phyloP scores from a whole-genome alignment of 2,113 vertebrate species.

The Lonchura striata region DNA sequence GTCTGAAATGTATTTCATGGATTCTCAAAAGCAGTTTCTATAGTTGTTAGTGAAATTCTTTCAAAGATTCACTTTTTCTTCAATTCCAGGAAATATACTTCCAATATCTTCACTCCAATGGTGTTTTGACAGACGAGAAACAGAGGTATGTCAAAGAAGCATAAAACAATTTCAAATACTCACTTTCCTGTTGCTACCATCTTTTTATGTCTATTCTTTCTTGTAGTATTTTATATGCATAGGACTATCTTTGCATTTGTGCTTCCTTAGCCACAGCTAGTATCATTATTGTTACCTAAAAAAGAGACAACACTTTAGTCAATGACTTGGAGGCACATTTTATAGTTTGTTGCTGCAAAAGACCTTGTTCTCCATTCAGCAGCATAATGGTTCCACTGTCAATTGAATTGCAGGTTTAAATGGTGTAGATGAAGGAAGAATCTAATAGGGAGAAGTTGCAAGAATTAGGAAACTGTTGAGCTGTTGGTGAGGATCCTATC shows the following conservation, averaged over 20 bases:
- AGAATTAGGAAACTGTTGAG: background rate
- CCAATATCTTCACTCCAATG: background rate
- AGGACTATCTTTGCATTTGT: background rate
- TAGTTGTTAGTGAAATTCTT: background rate
- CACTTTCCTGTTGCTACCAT: background rate
- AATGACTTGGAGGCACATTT: background rate
- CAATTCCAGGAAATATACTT: background rate
- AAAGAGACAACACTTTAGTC: background rate
- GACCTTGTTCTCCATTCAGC: background rate
- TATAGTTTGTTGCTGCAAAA: background rate
- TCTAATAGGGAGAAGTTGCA: background rate
- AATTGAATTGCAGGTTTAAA: background rate
- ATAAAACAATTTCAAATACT: background rate
- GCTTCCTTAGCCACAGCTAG: background rate
- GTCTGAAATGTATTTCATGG: background rate
- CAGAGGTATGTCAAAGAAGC: background rate
- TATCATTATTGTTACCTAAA: background rate
- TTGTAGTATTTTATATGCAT: background rate
- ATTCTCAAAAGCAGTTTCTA: background rate
- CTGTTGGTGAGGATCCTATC: background rate
- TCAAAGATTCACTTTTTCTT: background rate
- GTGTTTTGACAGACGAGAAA: background rate
- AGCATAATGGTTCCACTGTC: background rate
- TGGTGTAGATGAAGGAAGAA: background rate
- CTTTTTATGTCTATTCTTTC: background rate